These are phyloP conservation scores for Psittacula derbiana DNA, from an alignment of 2,797 vertebrate species.

Conservation along the genomic window DNA sequence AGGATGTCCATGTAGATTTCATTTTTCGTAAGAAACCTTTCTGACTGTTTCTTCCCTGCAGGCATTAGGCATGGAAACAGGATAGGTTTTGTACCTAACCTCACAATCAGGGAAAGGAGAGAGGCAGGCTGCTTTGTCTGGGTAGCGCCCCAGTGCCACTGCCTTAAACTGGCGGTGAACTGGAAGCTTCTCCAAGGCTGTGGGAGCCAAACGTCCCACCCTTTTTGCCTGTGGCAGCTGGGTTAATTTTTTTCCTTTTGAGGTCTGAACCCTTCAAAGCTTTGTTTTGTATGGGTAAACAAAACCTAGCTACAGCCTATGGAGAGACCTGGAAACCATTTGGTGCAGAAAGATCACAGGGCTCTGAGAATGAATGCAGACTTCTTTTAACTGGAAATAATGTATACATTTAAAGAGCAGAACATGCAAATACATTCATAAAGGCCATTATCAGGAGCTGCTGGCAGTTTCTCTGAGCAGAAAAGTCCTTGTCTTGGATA, in stretches of 20 bases:
- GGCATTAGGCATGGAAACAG: not conserved
- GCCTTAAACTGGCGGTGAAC: not conserved
- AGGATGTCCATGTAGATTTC: not conserved
- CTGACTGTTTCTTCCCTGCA: not conserved
- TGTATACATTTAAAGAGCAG: not conserved
- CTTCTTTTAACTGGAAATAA: conserved; percentile 8
- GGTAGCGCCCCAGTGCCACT: not conserved
- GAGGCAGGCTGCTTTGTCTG: not conserved
- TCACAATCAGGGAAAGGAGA: not conserved
- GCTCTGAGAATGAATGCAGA: not conserved
- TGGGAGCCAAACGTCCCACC: not conserved
- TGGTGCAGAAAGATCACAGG: not conserved
- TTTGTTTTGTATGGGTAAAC: not conserved
- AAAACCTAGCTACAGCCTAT: not conserved
- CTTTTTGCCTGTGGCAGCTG: not conserved
- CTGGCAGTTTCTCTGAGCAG: conserved; percentile 19
- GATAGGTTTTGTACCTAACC: not conserved
- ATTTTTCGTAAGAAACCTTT: not conserved
- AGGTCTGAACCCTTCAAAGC: not conserved
- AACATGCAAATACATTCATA: not conserved
- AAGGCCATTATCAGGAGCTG: not conserved
- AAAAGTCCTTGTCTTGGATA: not conserved
- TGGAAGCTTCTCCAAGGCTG: not conserved
- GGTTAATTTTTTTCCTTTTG: conserved; percentile 23
- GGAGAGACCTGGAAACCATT: not conserved